These are phyloP conservation scores for Intellagama lesueurii DNA, from an alignment of 2,797 vertebrate genomes.

Conservation along the genomic window DNA sequence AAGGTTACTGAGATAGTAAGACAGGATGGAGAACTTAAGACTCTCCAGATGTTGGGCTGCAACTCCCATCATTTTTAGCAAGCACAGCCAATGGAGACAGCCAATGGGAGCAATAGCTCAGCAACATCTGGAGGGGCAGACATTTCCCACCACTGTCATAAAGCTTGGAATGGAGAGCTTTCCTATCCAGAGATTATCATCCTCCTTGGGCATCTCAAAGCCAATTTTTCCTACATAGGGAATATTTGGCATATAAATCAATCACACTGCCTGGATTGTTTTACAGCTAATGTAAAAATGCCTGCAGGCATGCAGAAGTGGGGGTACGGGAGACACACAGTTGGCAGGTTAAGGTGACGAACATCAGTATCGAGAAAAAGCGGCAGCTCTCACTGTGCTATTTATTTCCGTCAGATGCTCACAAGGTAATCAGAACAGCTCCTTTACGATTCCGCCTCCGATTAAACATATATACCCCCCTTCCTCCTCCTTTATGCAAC, in stretches of 20 bases:
- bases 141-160: too few species aligned
- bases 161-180: background rate
- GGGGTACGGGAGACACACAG: conserved; percentile 10
- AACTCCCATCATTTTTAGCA: background rate
- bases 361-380: conserved; percentile 10
- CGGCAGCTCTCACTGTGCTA: background rate
- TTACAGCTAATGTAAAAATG: conserved; percentile 19
- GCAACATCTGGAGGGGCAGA: too few species aligned
- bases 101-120: too few species aligned
- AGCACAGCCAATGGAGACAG: too few species aligned
- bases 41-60: background rate
- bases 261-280: conserved; percentile 17
- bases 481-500: background rate
- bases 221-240: background rate
- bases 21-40: background rate
- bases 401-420: conserved; percentile 8
- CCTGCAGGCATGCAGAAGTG: background rate
- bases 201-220: conserved; percentile 9
- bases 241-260: conserved; percentile 10
- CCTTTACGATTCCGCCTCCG: conserved; percentile 19
- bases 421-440: background rate
- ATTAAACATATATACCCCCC: background rate
- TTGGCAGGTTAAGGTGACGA: conserved; percentile 15
- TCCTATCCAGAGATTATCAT: conserved; percentile 11
- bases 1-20: too few species aligned